Conservation (phyloP, 2,888 invertebrate species). For the Criorhina ranunculi region DNA sequence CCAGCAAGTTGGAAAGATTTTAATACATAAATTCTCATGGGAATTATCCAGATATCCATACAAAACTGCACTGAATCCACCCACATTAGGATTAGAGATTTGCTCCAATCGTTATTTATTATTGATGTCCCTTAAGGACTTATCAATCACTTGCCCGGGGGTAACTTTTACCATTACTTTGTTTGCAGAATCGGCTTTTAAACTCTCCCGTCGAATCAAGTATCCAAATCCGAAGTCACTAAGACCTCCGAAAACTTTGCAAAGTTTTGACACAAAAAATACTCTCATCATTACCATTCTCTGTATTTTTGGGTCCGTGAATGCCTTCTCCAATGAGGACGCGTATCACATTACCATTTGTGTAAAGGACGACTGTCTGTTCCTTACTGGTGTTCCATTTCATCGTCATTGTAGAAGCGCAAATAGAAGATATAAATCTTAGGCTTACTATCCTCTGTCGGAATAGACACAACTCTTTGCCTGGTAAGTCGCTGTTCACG, state of each 20-base stretch:
- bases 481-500: constrained; percentile 62
- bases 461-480: constrained; percentile 72
- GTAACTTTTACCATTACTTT: constrained; percentile 55
- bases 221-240: constrained; percentile 31
- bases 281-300: constrained; percentile 53
- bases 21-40: not conserved
- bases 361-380: not conserved
- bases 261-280: constrained; percentile 62
- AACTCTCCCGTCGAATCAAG: constrained; percentile 54
- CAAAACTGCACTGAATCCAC: constrained; percentile 8
- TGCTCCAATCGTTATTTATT: constrained; percentile 47
- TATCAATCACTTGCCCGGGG: constrained; percentile 56
- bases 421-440: constrained; percentile 75
- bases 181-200: constrained; percentile 27
- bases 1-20: not conserved
- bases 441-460: constrained; percentile 62
- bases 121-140: constrained; percentile 57
- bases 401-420: constrained; percentile 28
- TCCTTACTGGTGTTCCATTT: constrained; percentile 42
- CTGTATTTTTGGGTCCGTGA: not conserved
- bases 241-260: constrained; percentile 47
- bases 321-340: too few relatives aligned
- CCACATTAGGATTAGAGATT: not conserved
- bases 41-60: not conserved
- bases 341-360: constrained; percentile 23